Percentiles rank a stretch among this genome's conserved stretches.
These are phyloP conservation scores for Drosophila grimshawi DNA, from an alignment of 1,140 invertebrate genomes.

Conservation along the genomic window DNA sequence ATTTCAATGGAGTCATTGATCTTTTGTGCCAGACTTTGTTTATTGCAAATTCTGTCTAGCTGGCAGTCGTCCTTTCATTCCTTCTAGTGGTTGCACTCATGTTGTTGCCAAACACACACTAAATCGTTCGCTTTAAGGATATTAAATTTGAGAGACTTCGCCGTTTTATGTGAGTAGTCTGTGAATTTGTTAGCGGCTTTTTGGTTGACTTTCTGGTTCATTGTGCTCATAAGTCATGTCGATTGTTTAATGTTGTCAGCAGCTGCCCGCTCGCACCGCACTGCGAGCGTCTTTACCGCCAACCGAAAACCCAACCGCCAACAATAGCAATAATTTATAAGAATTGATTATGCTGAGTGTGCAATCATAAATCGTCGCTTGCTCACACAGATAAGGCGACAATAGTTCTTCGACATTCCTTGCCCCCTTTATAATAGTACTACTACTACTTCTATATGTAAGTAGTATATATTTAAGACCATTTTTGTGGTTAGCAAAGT, in stretches of 20 bases:
- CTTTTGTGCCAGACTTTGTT: slow-evolving; percentile 73
- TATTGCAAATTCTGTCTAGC: slow-evolving; percentile 33
- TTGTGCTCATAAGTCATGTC: slow-evolving; percentile 66
- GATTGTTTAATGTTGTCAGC: slow-evolving; percentile 79
- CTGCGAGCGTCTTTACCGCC: slow-evolving; percentile 8
- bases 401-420: slow-evolving; percentile 29
- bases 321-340: slow-evolving; percentile 81
- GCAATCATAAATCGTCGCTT: slow-evolving; percentile 73
- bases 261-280: slow-evolving; percentile 48
- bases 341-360: slow-evolving; percentile 81
- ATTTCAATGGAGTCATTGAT: slow-evolving; percentile 77
- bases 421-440: not conserved
- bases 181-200: slow-evolving; percentile 45
- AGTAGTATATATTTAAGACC: slow-evolving; percentile 49
- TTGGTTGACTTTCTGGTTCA: slow-evolving; percentile 45
- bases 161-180: slow-evolving; percentile 14
- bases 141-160: slow-evolving; percentile 57
- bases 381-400: slow-evolving; percentile 54
- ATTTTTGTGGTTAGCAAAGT: slow-evolving; percentile 65
- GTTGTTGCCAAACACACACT: not conserved
- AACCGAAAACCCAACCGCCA: slow-evolving; percentile 49
- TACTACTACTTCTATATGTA: not conserved
- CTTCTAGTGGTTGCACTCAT: not conserved
- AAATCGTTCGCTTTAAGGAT: slow-evolving; percentile 39
- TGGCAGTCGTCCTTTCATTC: not conserved